phyloP scores from a whole-genome alignment of 35 echinoderm and acorn worm genomes.

The Eucidaris tribuloides region DNA sequence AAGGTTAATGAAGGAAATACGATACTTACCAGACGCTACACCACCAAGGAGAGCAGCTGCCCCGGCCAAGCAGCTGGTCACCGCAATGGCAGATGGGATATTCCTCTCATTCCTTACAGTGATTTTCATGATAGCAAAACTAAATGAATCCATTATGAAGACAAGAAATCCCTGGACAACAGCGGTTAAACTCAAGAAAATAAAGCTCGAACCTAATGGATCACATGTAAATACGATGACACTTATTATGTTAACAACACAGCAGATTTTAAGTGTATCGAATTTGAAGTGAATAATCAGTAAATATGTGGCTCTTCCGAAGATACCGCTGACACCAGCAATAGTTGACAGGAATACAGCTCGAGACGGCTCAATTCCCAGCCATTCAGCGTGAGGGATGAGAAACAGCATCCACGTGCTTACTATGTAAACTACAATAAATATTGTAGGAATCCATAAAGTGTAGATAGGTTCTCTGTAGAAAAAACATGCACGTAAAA shows the following conservation, averaged over 20 bases:
- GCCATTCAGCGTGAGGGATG: not conserved
- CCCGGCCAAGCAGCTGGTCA: not conserved
- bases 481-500: too few relatives aligned
- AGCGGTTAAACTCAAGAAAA: not conserved
- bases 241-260: not conserved
- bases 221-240: not conserved
- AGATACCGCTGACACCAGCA: conserved; percentile 10
- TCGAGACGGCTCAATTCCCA: not conserved
- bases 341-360: conserved; percentile 1
- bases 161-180: not conserved
- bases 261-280: not conserved
- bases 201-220: not conserved
- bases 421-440: not conserved
- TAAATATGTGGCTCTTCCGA: not conserved
- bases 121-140: not conserved
- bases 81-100: not conserved
- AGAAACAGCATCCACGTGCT: conserved; percentile 7
- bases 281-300: not conserved
- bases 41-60: not conserved
- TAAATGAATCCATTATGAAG: not conserved
- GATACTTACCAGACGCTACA: not conserved
- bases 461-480: not conserved
- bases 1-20: too few relatives aligned
- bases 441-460: not conserved
- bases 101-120: not conserved